Evolutionary conservation across 2,797 vertebrate genomes (phyloP).

Genomic region (Sparus aurata): DNA sequence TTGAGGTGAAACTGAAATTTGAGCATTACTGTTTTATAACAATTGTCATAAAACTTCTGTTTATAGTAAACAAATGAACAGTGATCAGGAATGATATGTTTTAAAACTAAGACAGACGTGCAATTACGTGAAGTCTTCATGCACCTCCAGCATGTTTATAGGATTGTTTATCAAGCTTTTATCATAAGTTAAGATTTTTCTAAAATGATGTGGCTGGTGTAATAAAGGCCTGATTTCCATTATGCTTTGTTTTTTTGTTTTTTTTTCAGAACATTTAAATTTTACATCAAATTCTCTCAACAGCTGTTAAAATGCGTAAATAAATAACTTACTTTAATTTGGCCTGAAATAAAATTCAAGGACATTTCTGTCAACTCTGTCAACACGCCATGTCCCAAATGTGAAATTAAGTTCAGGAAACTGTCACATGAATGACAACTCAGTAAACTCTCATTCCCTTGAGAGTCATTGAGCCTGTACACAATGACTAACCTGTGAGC

Average conservation of each 20-base stretch:
- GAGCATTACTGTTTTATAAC: background rate
- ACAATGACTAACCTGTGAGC: no score
- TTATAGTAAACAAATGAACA: slow-evolving; percentile 8
- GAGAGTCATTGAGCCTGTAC: no score
- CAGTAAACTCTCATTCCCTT: no score
- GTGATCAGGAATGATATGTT: background rate
- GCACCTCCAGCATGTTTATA: background rate
- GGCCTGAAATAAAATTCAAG: background rate
- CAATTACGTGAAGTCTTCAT: background rate
- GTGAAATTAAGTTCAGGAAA: no score
- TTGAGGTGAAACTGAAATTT: background rate
- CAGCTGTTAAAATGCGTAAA: background rate
- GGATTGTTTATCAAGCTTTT: slow-evolving; percentile 6
- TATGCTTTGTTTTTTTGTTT: no score
- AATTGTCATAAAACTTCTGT: background rate
- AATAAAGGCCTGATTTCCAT: background rate
- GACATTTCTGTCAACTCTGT: background rate
- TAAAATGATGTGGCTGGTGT: background rate
- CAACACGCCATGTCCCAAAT: no score
- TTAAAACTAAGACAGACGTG: background rate
- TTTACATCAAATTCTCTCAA: background rate
- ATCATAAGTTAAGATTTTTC: background rate
- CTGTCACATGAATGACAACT: no score
- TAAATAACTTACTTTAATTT: background rate
- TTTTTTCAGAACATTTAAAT: background rate